Percentiles rank a stretch among this genome's conserved stretches.
Evolutionary conservation across 2,797 vertebrate genomes (phyloP).

Genomic region (Mallotus villosus): DNA sequence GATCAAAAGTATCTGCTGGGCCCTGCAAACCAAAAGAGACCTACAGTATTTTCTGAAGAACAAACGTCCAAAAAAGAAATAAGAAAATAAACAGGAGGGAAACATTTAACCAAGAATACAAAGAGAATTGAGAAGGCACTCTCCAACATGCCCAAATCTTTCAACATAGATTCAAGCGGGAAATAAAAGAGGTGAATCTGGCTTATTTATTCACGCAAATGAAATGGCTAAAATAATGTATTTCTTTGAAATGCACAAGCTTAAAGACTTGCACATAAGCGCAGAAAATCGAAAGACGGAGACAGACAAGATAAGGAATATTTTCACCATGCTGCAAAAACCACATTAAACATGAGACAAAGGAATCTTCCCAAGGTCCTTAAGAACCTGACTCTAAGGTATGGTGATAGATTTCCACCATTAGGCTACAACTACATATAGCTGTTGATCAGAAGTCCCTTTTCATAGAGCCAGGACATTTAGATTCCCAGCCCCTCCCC

Average conservation of each 20-base stretch:
- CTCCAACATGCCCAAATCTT: constrained; percentile 70
- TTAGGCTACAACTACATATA: constrained; percentile 54
- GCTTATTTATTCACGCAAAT: constrained; percentile 78
- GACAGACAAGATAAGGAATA: constrained; percentile 27
- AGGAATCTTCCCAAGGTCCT: constrained; percentile 36
- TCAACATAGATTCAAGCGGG: constrained; percentile 63
- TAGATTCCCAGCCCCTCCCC: constrained; percentile 71
- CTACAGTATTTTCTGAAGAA: constrained; percentile 51
- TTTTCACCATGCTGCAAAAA: constrained; percentile 34
- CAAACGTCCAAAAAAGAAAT: constrained; percentile 61
- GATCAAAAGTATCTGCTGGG: constrained; percentile 64
- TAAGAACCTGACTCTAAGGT: constrained; percentile 65
- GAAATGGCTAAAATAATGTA: constrained; percentile 68
- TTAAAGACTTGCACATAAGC: constrained; percentile 64
- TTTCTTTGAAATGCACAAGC: constrained; percentile 67
- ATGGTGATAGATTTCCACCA: constrained; percentile 59
- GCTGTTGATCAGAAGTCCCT: constrained; percentile 69
- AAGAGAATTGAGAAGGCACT: constrained; percentile 66
- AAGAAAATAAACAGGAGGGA: constrained; percentile 66
- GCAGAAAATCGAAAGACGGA: constrained; percentile 40
- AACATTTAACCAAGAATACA: constrained; percentile 72
- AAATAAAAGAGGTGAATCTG: constrained; percentile 62
- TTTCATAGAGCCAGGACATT: constrained; percentile 70
- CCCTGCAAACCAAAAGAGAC: constrained; percentile 58
- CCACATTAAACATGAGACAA: constrained; percentile 27